phyloP scores from a whole-genome alignment of 2,113 vertebrate species.

The Ceyx cyanopectus region DNA sequence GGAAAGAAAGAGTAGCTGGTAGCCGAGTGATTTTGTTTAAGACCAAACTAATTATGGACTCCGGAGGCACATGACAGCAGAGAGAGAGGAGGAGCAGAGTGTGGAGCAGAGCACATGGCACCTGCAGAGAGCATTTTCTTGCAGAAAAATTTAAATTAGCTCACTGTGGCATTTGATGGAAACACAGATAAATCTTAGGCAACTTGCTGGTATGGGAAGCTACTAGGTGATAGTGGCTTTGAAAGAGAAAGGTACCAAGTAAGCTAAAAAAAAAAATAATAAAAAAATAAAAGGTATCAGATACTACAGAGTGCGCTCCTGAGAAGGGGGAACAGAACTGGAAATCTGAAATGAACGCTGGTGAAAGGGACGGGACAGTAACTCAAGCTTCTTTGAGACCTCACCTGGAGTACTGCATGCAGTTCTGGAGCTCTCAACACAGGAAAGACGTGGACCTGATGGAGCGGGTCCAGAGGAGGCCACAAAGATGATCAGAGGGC shows the following conservation, averaged over 20 bases:
- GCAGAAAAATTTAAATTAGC: neutral
- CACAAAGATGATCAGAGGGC: no score
- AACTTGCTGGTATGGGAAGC: neutral
- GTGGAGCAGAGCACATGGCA: neutral
- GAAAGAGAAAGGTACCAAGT: neutral
- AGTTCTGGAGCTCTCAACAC: no score
- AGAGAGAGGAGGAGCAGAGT: neutral
- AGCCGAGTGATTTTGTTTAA: neutral
- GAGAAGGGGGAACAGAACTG: neutral
- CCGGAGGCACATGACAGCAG: neutral
- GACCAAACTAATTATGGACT: neutral
- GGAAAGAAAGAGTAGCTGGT: neutral
- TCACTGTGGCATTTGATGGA: neutral
- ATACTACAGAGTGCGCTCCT: neutral
- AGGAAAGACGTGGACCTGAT: no score
- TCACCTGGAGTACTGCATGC: no score
- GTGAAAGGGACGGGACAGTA: neutral
- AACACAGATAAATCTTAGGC: neutral
- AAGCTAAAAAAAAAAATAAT: neutral
- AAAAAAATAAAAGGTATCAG: neutral
- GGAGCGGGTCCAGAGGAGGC: no score
- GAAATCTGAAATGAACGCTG: neutral
- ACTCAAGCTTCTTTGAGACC: neutral
- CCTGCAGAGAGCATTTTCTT: neutral
- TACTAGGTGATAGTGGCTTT: neutral